Evolutionary conservation across 2,888 invertebrate genomes (phyloP).

Genomic region (Palloptera scutellata): DNA sequence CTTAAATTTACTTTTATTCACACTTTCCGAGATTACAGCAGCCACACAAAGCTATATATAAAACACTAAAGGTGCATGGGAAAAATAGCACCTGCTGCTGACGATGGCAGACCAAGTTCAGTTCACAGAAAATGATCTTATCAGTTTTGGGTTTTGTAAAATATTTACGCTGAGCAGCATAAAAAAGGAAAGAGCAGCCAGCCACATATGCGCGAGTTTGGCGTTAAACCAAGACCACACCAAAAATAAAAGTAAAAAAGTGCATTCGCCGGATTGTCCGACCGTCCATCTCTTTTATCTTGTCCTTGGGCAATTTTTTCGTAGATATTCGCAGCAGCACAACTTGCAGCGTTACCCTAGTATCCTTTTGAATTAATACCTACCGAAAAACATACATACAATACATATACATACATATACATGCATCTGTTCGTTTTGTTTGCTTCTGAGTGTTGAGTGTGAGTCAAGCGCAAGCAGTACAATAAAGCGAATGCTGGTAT

Average conservation of each 20-base stretch:
- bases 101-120: background rate
- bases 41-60: too few relatives aligned
- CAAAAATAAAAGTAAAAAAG: background rate
- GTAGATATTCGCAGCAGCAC: too few relatives aligned
- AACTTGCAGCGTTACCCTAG: too few relatives aligned
- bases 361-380: too few relatives aligned
- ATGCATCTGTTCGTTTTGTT: too few relatives aligned
- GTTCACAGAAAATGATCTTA: conserved; percentile 18
- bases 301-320: conserved; percentile 23
- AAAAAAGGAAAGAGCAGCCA: background rate
- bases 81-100: too few relatives aligned
- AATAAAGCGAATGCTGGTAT: background rate
- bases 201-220: background rate
- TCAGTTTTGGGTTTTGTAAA: conserved; percentile 18
- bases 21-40: background rate
- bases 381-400: too few relatives aligned
- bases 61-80: too few relatives aligned
- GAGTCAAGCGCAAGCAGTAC: background rate
- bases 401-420: too few relatives aligned
- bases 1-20: background rate
- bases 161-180: conserved; percentile 18
- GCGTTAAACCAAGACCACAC: background rate
- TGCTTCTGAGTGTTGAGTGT: background rate
- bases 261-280: conserved; percentile 15
- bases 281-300: conserved; percentile 7